Conservation (phyloP, 2,888 invertebrate genomes). For the Stratiomys singularior region DNA sequence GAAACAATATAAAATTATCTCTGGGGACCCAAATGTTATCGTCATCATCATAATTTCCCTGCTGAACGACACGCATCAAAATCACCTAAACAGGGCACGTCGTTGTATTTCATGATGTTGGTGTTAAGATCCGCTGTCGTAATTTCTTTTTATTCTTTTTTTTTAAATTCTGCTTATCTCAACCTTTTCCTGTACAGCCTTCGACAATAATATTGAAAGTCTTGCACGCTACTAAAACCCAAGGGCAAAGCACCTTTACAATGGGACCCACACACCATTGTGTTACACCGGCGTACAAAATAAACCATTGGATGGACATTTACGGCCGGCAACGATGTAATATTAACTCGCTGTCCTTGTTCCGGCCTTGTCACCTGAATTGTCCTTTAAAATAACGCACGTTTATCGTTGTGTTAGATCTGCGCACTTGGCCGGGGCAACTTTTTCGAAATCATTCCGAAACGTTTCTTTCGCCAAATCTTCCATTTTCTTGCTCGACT, state of each 20-base stretch:
- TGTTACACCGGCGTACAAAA: no score
- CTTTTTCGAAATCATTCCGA: neutral
- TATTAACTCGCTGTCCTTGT: neutral
- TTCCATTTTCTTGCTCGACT: neutral
- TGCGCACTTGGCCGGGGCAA: no score
- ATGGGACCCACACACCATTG: neutral
- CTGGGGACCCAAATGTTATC: neutral
- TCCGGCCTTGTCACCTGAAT: neutral
- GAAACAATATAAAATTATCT: no score
- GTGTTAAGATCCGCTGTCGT: neutral
- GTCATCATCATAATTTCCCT: neutral
- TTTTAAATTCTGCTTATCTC: neutral
- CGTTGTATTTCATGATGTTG: neutral
- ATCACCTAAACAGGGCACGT: constrained; percentile 12
- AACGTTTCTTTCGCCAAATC: neutral
- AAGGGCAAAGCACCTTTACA: neutral
- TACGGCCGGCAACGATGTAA: neutral
- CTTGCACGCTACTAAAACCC: neutral
- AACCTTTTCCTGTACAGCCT: neutral
- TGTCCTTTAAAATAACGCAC: constrained; percentile 3
- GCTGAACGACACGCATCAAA: neutral
- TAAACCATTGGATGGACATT: no score
- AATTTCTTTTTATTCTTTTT: neutral
- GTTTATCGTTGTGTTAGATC: neutral
- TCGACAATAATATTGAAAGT: neutral